phyloP scores from a whole-genome alignment of 2,113 vertebrate species.

The Rhizomys pruinosus region DNA sequence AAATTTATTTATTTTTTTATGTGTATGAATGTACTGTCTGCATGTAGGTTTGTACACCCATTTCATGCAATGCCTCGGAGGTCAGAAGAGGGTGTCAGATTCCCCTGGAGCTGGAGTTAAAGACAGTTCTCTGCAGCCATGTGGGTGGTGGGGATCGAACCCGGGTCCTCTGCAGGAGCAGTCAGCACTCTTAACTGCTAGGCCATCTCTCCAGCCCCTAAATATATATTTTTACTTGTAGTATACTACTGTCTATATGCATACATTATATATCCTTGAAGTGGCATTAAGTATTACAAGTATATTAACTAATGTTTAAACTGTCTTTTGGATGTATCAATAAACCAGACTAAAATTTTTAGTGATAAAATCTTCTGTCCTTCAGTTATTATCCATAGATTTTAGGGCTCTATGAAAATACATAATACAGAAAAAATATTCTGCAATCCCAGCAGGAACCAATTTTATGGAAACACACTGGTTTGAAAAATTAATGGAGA shows the following conservation, averaged over 20 bases:
- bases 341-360: constrained; percentile 24
- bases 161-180: no score
- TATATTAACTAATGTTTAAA: constrained; percentile 37
- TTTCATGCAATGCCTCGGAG: no score
- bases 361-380: constrained; percentile 34
- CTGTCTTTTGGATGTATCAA: neutral
- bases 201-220: no score
- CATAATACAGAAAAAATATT: constrained; percentile 38
- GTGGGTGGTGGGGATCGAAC: no score
- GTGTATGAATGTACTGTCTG: no score
- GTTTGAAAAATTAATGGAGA: constrained; percentile 77
- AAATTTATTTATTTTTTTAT: no score
- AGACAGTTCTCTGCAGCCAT: no score
- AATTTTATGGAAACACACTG: constrained; percentile 48
- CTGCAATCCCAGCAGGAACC: constrained; percentile 67
- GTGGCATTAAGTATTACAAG: neutral
- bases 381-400: constrained; percentile 27
- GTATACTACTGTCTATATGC: neutral
- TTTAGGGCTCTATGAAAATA: constrained; percentile 59
- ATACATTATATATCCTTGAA: neutral
- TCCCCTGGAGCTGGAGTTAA: no score
- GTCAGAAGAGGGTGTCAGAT: no score
- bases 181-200: no score
- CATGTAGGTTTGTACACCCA: no score
- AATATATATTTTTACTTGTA: constrained; percentile 43